A percentile compares a stretch with the other conserved stretches of the same genome.
phyloP scores from a whole-genome alignment of 1,140 invertebrate species.

The Cherax destructor region DNA sequence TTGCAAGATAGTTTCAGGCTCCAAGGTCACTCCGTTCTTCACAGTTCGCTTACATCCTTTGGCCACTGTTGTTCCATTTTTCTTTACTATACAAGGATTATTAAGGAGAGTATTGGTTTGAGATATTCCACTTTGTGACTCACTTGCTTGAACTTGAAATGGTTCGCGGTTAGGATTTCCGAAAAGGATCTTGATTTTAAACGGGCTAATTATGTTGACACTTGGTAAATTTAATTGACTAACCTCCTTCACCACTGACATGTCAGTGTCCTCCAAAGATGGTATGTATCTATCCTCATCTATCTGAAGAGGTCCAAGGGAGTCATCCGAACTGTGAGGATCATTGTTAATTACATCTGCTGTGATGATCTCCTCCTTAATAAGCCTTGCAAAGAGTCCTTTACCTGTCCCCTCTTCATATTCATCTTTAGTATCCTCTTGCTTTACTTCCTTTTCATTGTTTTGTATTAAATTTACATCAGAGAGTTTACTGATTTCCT shows the following conservation, averaged over 20 bases:
- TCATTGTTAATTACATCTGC: constrained; percentile 31
- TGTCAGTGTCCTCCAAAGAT: constrained; percentile 9
- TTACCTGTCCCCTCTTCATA: constrained; percentile 9
- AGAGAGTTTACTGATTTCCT: constrained; percentile 49
- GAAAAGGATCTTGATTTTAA: constrained; percentile 55
- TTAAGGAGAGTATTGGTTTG: background rate
- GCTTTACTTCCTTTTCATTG: background rate
- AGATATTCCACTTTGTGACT: background rate
- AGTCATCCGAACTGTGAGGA: constrained; percentile 45
- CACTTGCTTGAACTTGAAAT: constrained; percentile 5
- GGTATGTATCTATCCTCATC: constrained; percentile 38
- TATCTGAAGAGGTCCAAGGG: constrained; percentile 48
- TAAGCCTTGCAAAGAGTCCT: constrained; percentile 54
- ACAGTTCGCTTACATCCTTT: background rate
- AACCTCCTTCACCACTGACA: background rate
- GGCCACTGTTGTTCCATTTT: background rate
- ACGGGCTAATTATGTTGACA: constrained; percentile 62
- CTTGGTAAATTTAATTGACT: constrained; percentile 30
- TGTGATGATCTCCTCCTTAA: constrained; percentile 40
- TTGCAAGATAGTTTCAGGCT: background rate
- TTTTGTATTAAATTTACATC: background rate
- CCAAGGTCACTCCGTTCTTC: background rate
- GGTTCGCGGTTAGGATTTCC: constrained; percentile 31
- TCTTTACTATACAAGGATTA: background rate
- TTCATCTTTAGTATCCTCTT: background rate